Evolutionary conservation across 2,888 invertebrate species (phyloP), one percentile per base, ranked within the genome.

Genomic region (Hirtodrosophila confusa): DNA sequence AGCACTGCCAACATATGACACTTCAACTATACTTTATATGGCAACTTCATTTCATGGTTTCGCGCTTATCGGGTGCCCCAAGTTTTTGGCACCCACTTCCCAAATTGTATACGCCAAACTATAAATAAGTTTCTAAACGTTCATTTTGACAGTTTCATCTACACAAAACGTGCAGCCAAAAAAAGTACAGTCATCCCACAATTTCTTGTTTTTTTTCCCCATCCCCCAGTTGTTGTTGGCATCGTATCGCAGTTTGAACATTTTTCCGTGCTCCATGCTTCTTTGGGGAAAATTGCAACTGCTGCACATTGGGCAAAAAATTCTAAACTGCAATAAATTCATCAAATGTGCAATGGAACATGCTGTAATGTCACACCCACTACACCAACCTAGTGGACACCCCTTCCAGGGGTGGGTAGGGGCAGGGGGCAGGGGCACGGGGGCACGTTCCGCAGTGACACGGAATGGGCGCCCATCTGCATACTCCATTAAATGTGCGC

Each of bases 281-380:
- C 61, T 67, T 63, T 51, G 36, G 56, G 56, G 48, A 65, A 71
- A 72, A 65, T 62, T 86, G 84, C 88, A 80, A 84, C 79, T 58
- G 86, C 86, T 88, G 88, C 85, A 84, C 62, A 71, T 69, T 79
- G 88, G 69, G 64, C 62, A 79, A 31, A 88, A 89, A 88, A 82
- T 89, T 90, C 90, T 88, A 90, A 89, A 89, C 83, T 88, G 89
- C 90, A 88, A 90, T 90, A 90, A 90, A 90, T 90, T 90, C 89
- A 88, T 90, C 90, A 90, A 86, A 90, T 90, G 89, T 86, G 89
- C 90, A 90, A 89, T 89, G 89, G 84, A 88, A 86, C 85, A 86
- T 86, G 85, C 88, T 88, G 89, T 88, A 88, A 87, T 88, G 84
- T 88, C 89, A 88, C 89, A 75, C 89, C 89, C 88, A 88, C 88